Percentiles rank a stretch among this genome's conserved stretches.
Conservation (phyloP, 2,113 vertebrate genomes). For the Mystacornis crossleyi region DNA sequence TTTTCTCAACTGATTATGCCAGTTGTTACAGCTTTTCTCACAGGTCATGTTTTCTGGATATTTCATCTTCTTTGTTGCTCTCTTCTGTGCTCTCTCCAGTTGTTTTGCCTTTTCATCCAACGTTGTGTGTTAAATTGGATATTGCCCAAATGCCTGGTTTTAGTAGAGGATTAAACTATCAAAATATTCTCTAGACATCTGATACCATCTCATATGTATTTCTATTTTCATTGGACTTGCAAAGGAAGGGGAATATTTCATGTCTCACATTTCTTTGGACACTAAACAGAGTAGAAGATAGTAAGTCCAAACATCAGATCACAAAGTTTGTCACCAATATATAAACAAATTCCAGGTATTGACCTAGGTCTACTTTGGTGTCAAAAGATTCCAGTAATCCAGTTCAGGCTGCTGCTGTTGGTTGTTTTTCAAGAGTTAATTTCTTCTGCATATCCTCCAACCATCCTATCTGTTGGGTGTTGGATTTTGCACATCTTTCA, state of each 20-base stretch:
- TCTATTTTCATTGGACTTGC: neutral
- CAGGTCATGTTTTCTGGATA: neutral
- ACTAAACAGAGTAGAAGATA: neutral
- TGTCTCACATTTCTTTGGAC: neutral
- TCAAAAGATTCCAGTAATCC: neutral
- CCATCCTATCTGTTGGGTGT: neutral
- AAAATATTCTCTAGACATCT: neutral
- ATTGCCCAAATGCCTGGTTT: neutral
- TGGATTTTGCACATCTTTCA: neutral
- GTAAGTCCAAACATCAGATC: neutral
- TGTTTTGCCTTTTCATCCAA: neutral
- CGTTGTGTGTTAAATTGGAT: neutral
- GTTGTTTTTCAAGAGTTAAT: neutral
- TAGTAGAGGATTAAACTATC: neutral
- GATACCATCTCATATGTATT: neutral
- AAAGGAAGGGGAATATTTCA: neutral
- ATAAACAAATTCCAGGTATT: neutral
- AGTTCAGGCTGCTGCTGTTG: neutral
- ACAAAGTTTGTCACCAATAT: neutral
- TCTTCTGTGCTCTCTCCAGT: neutral
- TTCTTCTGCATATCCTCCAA: neutral
- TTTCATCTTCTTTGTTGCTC: neutral
- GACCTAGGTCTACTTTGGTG: neutral
- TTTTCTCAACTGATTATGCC: neutral
- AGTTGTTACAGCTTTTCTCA: neutral